Evolutionary conservation across 1,140 invertebrate species (phyloP).

Genomic region (Drosophila sp.): DNA sequence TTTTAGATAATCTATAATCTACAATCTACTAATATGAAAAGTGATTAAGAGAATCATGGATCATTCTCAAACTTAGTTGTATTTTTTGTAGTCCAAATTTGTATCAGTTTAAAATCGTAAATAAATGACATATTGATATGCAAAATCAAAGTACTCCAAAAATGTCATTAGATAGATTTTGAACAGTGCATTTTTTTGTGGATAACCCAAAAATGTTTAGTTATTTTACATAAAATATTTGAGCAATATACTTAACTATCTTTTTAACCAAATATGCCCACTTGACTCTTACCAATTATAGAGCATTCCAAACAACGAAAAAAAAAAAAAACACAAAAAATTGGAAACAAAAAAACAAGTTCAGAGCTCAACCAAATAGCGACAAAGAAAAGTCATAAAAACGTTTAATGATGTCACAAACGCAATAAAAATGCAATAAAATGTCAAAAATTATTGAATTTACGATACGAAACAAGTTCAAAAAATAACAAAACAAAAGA

Average conservation of each 20-base stretch:
- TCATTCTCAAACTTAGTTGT: no score
- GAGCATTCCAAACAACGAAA: slow-evolving; percentile 52
- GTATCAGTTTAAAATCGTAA: no score
- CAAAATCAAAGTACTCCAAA: no score
- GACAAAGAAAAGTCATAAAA: slow-evolving; percentile 81
- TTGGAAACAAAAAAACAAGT: slow-evolving; percentile 49
- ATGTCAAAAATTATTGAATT: slow-evolving; percentile 83
- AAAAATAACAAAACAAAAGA: slow-evolving; percentile 45
- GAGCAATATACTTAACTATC: slow-evolving; percentile 4
- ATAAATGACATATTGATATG: no score
- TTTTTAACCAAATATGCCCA: slow-evolving; percentile 27
- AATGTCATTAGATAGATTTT: no score
- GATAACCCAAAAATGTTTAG: not conserved
- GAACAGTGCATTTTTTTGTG: not conserved
- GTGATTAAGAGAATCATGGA: no score
- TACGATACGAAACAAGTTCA: slow-evolving; percentile 82
- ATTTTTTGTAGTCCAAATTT: no score
- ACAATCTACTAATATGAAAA: no score
- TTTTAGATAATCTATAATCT: no score
- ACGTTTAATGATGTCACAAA: slow-evolving; percentile 83
- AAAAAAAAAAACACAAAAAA: slow-evolving; percentile 27
- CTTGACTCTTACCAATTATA: slow-evolving; percentile 31
- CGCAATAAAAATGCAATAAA: slow-evolving; percentile 83
- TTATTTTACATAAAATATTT: slow-evolving; percentile 6
- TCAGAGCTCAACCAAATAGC: slow-evolving; percentile 65